Conservation (phyloP, 1,140 invertebrate genomes). For the Pseudomyrmex gracilis region DNA sequence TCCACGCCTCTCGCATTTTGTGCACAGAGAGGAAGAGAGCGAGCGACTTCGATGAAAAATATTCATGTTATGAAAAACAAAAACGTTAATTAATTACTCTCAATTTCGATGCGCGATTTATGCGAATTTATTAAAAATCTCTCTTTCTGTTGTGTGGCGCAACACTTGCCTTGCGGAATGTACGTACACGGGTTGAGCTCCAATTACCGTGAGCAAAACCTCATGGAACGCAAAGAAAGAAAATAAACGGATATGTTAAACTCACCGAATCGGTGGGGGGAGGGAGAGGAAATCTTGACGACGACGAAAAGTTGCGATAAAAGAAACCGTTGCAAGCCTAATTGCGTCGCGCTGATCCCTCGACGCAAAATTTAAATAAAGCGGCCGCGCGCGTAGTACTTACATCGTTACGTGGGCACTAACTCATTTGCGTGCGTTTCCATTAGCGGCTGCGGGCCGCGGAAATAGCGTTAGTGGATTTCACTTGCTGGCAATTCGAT, state of each 20-base stretch:
- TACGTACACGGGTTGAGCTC: neutral
- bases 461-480: slow-evolving; percentile 78
- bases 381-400: slow-evolving; percentile 12
- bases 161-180: neutral
- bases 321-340: neutral
- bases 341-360: neutral
- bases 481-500: slow-evolving; percentile 77
- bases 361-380: slow-evolving; percentile 50
- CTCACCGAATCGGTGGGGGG: neutral
- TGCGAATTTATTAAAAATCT: slow-evolving; percentile 33
- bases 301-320: neutral
- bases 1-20: neutral
- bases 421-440: slow-evolving; percentile 78
- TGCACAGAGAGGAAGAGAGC: neutral
- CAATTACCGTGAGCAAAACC: neutral
- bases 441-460: slow-evolving; percentile 70
- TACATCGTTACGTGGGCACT: slow-evolving; percentile 52
- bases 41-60: slow-evolving; percentile 31
- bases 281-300: neutral
- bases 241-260: neutral
- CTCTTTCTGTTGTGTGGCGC: neutral
- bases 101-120: slow-evolving; percentile 28
- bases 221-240: neutral
- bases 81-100: slow-evolving; percentile 32
- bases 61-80: neutral